Evolutionary conservation across 2,888 invertebrate genomes (phyloP).

Genomic region (Tyria jacobaeae): DNA sequence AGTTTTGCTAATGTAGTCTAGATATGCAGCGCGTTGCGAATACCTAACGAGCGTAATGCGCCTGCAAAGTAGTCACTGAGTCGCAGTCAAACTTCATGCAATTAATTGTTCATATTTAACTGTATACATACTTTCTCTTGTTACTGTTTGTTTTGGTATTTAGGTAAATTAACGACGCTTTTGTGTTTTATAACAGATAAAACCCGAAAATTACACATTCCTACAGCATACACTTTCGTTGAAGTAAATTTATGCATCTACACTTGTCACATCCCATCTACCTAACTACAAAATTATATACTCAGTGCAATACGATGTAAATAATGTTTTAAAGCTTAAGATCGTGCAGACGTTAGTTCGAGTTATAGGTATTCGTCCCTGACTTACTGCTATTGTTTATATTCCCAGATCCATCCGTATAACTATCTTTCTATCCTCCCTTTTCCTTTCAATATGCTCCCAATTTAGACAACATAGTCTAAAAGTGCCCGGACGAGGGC

Average conservation of each 20-base stretch:
- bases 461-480: no score
- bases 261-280: no score
- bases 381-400: no score
- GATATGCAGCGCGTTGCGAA: constrained; percentile 28
- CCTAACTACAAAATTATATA: no score
- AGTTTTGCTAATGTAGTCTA: constrained; percentile 23
- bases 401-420: no score
- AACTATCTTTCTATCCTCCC: no score
- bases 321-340: no score
- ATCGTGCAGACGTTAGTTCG: no score
- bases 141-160: constrained; percentile 54
- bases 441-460: no score
- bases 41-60: constrained; percentile 46
- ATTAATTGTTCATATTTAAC: constrained; percentile 59
- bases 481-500: no score
- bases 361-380: no score
- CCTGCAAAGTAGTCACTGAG: constrained; percentile 38
- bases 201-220: background rate
- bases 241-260: background rate
- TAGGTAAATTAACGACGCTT: constrained; percentile 20
- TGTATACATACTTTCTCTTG: constrained; percentile 64
- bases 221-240: constrained; percentile 4
- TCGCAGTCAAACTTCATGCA: constrained; percentile 55
- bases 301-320: no score
- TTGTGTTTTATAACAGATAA: constrained; percentile 1